A percentile compares a stretch with the other conserved stretches of the same genome.
Conservation (phyloP, 2,113 vertebrate species). For the Lates calcarifer region DNA sequence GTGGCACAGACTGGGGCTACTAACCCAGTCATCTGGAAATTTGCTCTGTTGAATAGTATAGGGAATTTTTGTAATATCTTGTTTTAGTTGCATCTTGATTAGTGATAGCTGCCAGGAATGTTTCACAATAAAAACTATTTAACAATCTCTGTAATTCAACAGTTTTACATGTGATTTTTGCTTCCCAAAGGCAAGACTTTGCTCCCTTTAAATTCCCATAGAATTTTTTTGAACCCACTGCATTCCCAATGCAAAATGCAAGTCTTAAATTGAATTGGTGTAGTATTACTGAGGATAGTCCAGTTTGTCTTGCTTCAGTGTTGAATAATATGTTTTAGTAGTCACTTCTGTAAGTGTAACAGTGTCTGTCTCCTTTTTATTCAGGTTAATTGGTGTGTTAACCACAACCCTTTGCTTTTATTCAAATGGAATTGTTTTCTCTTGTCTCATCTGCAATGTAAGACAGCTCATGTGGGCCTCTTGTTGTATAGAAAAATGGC, state of each 20-base stretch:
- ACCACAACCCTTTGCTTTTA: not conserved
- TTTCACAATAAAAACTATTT: not conserved
- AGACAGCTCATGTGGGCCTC: constrained; percentile 51
- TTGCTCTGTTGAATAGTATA: not conserved
- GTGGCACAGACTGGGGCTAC: not conserved
- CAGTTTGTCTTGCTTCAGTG: not conserved
- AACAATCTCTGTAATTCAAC: not conserved
- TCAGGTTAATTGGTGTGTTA: constrained; percentile 17
- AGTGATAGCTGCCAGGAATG: not conserved
- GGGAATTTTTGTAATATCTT: not conserved
- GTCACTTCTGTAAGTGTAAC: constrained; percentile 1
- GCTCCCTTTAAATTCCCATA: not conserved
- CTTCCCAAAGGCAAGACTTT: not conserved
- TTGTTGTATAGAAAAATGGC: constrained; percentile 87
- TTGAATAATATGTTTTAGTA: not conserved
- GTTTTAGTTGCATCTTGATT: not conserved
- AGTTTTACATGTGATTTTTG: not conserved
- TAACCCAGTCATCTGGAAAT: not conserved
- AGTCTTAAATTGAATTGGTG: not conserved
- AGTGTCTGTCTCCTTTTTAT: constrained; percentile 10
- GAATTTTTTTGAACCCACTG: too few species aligned
- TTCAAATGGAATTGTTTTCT: constrained; percentile 31
- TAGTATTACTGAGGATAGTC: not conserved
- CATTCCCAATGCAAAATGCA: not conserved
- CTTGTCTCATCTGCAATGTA: constrained; percentile 35